phyloP scores from a whole-genome alignment of 2,888 invertebrate species.

The Eueremaeus valkanovi region DNA sequence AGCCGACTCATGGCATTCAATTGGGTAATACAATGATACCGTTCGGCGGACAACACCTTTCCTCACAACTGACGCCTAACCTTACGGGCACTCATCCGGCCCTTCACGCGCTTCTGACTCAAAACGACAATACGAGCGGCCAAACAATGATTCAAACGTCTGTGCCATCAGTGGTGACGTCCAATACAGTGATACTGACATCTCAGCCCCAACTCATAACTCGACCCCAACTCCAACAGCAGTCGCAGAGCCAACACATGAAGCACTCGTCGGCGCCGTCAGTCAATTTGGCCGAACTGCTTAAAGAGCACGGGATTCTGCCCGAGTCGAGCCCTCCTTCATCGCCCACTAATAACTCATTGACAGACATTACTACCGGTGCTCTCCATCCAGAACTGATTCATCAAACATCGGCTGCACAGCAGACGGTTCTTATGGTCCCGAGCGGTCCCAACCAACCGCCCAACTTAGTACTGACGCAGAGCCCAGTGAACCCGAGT shows the following conservation, averaged over 20 bases:
- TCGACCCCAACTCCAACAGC: slow-evolving; percentile 35
- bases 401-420: neutral
- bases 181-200: slow-evolving; percentile 41
- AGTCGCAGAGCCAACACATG: slow-evolving; percentile 16
- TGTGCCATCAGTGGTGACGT: slow-evolving; percentile 28
- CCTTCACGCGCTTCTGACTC: slow-evolving; percentile 39
- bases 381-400: neutral
- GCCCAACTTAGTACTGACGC: slow-evolving; percentile 30
- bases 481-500: slow-evolving; percentile 11
- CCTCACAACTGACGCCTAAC: slow-evolving; percentile 40
- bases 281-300: slow-evolving; percentile 48
- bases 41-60: slow-evolving; percentile 37
- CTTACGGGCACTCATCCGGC: slow-evolving; percentile 27
- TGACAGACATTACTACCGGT: slow-evolving; percentile 18
- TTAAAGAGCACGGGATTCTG: slow-evolving; percentile 48
- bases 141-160: slow-evolving; percentile 26
- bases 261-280: no score
- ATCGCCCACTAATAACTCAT: slow-evolving; percentile 39
- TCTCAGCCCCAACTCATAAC: slow-evolving; percentile 42
- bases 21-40: slow-evolving; percentile 41
- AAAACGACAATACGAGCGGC: slow-evolving; percentile 25
- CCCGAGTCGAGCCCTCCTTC: slow-evolving; percentile 45
- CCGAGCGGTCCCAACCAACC: slow-evolving; percentile 31
- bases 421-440: slow-evolving; percentile 39
- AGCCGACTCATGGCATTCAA: slow-evolving; percentile 52